Evolutionary conservation across 2,113 vertebrate species (phyloP), one percentile per base, ranked within the genome.

Genomic region (Drymodes brunneopygia): DNA sequence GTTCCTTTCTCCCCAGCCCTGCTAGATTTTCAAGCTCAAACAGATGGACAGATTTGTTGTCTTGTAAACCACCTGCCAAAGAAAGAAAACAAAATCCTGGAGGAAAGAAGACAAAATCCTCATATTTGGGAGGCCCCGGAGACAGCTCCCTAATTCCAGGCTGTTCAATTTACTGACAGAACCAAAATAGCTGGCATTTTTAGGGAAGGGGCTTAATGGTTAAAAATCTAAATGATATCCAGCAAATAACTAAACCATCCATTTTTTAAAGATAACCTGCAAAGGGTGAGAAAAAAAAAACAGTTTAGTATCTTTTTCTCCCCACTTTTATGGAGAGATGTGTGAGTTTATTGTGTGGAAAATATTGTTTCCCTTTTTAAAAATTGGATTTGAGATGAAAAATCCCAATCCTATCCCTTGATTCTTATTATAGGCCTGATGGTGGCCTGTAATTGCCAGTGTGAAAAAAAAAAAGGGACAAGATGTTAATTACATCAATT

Each of bases 401-500:
- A 81, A 66, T 51, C 40, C 36, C 16, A 51, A 10, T 51, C 35
- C 28, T 47, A 2, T 13, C 44, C 58, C 45, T 78, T n/a, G 2
- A 67, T 88, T 88, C 69, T 51, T 54, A 45, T 62, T 9, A 3
- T 13, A n/a, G 36, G 21, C 62, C 58, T 62, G 20, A 50, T 27
- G 42, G 11, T 35, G 18, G 28, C 54, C 75, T 38, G 2, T 53
- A 74, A 92, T 53, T 77, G 44, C 33, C 47, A n/a, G 35, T 3
- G 20, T 27, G 21, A 74, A 70, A 83, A 74, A 23, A 74, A 70
- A 83, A 74, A 69, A 90, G 15, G 56, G 15, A 48, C 10, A 31
- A 92, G 82, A 84, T 81, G 69, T 74, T 92, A 95, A 95, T 94
- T 74, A 27, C 65, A 38, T 81, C 72, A 73, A 71, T 92, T 94